phyloP scores from a whole-genome alignment of 1,140 invertebrate species.

The Drosophila kepulauana region DNA sequence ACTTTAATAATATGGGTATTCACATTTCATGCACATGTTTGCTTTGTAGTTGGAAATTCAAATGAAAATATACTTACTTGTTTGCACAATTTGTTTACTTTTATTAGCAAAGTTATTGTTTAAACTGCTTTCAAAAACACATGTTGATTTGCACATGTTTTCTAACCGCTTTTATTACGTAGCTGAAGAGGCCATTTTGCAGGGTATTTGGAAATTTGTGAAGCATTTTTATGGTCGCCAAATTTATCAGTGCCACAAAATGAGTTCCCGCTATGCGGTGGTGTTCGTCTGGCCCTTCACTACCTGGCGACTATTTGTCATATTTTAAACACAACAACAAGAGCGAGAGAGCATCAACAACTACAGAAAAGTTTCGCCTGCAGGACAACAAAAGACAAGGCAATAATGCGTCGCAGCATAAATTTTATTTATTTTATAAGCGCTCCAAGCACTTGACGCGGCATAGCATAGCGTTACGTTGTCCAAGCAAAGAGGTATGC shows the following conservation, averaged over 20 bases:
- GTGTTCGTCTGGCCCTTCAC: conserved; percentile 20
- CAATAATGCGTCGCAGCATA: conserved; percentile 82
- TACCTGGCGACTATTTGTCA: conserved; percentile 83
- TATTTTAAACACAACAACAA: conserved; percentile 77
- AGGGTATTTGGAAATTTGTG: conserved; percentile 51
- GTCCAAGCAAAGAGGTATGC: conserved; percentile 61
- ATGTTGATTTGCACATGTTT: too few species aligned
- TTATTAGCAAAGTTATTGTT: too few species aligned
- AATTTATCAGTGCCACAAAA: conserved; percentile 83
- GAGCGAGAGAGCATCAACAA: conserved; percentile 30
- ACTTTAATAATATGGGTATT: not conserved
- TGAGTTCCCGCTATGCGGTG: conserved; percentile 56
- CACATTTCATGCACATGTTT: not conserved
- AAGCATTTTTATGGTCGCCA: conserved; percentile 70
- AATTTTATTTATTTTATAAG: conserved; percentile 84
- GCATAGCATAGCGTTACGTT: not conserved
- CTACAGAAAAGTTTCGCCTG: conserved; percentile 16
- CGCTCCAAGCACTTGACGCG: conserved; percentile 64
- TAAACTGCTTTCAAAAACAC: too few species aligned
- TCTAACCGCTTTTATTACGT: too few species aligned
- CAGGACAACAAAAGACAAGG: conserved; percentile 70
- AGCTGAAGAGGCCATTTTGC: not conserved
- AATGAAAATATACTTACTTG: too few species aligned
- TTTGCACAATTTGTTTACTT: too few species aligned
- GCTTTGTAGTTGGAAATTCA: not conserved